Conservation (phyloP, 2,888 invertebrate genomes). For the Cyclophora albipunctata region DNA sequence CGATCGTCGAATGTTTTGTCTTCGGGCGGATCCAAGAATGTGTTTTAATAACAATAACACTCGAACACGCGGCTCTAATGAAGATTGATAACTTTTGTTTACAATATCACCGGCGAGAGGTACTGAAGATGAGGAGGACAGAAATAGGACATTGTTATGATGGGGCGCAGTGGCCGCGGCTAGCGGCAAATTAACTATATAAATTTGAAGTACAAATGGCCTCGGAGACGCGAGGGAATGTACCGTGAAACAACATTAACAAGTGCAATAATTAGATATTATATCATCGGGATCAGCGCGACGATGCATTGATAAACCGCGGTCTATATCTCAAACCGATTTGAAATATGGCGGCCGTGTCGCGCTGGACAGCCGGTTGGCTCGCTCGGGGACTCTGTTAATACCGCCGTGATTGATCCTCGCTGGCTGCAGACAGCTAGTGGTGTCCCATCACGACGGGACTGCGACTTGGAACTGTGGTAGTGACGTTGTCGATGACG, state of each 20-base stretch:
- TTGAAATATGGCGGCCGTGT: conserved; percentile 68
- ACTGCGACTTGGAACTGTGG: conserved; percentile 1
- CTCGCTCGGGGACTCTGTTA: conserved; percentile 58
- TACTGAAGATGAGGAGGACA: not conserved
- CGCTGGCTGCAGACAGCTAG: conserved; percentile 18
- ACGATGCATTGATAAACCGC: conserved; percentile 74
- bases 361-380: conserved; percentile 61
- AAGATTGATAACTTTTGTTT: conserved; percentile 8
- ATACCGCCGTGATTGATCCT: conserved; percentile 67
- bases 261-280: conserved; percentile 67
- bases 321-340: conserved; percentile 64
- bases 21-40: conserved; percentile 1
- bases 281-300: conserved; percentile 68
- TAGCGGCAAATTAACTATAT: conserved; percentile 15
- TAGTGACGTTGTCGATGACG: no score
- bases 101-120: not conserved
- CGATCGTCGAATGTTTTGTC: conserved; percentile 19
- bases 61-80: not conserved
- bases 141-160: not conserved
- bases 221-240: conserved; percentile 55
- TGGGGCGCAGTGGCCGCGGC: conserved; percentile 12
- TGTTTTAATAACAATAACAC: not conserved
- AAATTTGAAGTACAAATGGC: conserved; percentile 51
- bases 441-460: conserved; percentile 1
- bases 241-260: conserved; percentile 70